These are phyloP conservation scores for Chiridota heheva DNA, from an alignment of 35 echinoderm and acorn worm species.

Conservation along the genomic window DNA sequence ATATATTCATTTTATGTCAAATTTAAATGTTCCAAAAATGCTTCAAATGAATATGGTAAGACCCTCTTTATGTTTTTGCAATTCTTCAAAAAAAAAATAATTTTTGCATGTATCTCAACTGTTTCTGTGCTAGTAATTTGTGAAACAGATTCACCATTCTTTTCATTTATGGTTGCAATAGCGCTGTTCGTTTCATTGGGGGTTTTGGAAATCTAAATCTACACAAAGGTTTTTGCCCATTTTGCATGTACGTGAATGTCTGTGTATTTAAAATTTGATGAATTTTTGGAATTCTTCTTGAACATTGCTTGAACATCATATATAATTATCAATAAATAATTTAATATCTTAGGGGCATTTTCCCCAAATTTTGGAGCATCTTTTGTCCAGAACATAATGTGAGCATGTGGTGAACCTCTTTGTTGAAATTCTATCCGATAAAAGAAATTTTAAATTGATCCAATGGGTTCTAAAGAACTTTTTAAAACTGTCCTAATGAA, in stretches of 20 bases:
- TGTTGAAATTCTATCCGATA: constrained; percentile 51
- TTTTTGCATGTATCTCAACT: neutral
- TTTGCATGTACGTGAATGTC: constrained; percentile 48
- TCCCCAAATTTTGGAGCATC: constrained; percentile 38
- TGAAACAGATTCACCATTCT: neutral
- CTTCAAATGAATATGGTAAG: neutral
- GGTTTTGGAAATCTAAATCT: constrained; percentile 67
- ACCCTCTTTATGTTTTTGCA: neutral
- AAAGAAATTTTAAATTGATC: constrained; percentile 33
- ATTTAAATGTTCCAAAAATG: neutral
- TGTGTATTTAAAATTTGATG: constrained; percentile 38
- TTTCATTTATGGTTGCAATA: constrained; percentile 20
- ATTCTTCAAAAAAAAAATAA: neutral
- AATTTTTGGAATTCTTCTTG: neutral
- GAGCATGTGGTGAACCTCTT: constrained; percentile 55
- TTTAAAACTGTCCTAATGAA: constrained; percentile 39
- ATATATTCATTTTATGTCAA: constrained; percentile 46
- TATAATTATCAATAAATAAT: constrained; percentile 52
- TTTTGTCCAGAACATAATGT: constrained; percentile 54
- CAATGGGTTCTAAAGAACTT: constrained; percentile 29
- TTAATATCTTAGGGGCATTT: constrained; percentile 29
- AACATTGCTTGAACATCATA: constrained; percentile 15
- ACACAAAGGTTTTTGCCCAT: constrained; percentile 37
- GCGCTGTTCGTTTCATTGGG: constrained; percentile 48
- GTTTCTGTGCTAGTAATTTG: neutral